Evolutionary conservation across 2,888 invertebrate genomes (phyloP).

Genomic region (Adelphocoris suturalis): DNA sequence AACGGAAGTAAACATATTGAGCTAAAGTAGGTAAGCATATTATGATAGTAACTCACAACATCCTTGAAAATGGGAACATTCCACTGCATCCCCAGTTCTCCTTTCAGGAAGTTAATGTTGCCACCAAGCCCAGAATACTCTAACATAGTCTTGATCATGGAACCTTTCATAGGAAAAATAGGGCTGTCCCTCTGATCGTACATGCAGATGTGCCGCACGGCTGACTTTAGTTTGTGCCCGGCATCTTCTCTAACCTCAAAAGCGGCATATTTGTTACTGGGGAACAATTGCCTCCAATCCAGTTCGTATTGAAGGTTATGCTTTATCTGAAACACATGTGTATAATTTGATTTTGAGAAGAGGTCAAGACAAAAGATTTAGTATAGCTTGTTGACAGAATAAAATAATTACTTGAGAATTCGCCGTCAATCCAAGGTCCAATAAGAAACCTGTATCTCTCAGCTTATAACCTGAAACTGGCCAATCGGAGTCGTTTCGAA

Average conservation of each 20-base stretch:
- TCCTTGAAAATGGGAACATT: slow-evolving; percentile 83
- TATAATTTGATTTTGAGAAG: too few relatives aligned
- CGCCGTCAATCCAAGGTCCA: slow-evolving; percentile 85
- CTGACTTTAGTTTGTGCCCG: slow-evolving; percentile 94
- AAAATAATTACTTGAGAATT: slow-evolving; percentile 49
- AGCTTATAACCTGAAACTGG: slow-evolving; percentile 91
- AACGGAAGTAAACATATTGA: too few relatives aligned
- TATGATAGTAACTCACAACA: slow-evolving; percentile 75
- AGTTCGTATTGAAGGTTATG: slow-evolving; percentile 95
- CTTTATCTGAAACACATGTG: slow-evolving; percentile 81
- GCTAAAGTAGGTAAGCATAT: too few relatives aligned
- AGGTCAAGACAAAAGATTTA: background rate
- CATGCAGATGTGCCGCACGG: slow-evolving; percentile 88
- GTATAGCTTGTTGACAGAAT: background rate
- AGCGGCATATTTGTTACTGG: slow-evolving; percentile 85
- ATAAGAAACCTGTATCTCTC: slow-evolving; percentile 86
- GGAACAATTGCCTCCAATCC: slow-evolving; percentile 87
- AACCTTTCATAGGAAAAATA: slow-evolving; percentile 89
- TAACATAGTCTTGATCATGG: slow-evolving; percentile 85
- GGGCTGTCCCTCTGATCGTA: slow-evolving; percentile 89
- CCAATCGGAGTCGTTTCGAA: slow-evolving; percentile 88
- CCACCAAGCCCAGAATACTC: slow-evolving; percentile 95
- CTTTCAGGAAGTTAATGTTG: slow-evolving; percentile 92
- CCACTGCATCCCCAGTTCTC: slow-evolving; percentile 86
- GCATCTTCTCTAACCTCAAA: slow-evolving; percentile 93